Percentiles rank a stretch among this genome's conserved stretches.
phyloP scores from a whole-genome alignment of 2,888 invertebrate species.

The Harpalus rubripes region DNA sequence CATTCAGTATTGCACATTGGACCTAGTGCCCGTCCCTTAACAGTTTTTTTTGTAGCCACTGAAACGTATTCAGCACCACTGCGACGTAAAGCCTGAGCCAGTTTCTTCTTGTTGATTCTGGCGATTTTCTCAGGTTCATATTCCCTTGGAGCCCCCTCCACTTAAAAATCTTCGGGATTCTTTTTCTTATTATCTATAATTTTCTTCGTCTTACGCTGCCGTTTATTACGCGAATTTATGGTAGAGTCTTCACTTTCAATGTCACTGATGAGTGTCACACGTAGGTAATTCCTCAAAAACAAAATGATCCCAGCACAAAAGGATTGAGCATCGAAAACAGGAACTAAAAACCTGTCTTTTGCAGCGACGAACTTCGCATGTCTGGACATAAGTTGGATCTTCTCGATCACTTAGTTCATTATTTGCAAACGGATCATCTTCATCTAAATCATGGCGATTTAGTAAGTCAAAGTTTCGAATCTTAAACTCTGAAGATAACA shows the following conservation, averaged over 20 bases:
- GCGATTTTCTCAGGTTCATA: constrained; percentile 34
- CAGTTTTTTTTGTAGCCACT: constrained; percentile 37
- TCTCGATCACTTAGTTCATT: constrained; percentile 43
- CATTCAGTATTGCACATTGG: constrained; percentile 25
- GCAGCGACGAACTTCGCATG: constrained; percentile 50
- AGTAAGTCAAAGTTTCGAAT: constrained; percentile 10
- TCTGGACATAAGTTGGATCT: constrained; percentile 35
- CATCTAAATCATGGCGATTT: constrained; percentile 18
- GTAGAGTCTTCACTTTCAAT: constrained; percentile 36
- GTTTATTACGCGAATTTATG: constrained; percentile 33
- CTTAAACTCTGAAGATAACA: constrained; percentile 35
- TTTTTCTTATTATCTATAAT: constrained; percentile 28
- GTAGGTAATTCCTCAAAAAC: constrained; percentile 18
- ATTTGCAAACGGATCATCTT: constrained; percentile 43
- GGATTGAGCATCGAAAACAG: constrained; percentile 39
- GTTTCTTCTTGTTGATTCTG: constrained; percentile 42
- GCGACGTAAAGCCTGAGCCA: constrained; percentile 28
- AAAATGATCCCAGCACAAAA: constrained; percentile 46
- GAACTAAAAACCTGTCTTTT: constrained; percentile 28
- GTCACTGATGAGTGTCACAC: constrained; percentile 31
- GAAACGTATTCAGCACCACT: constrained; percentile 38
- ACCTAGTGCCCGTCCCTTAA: constrained; percentile 16
- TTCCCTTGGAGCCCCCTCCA: constrained; percentile 39
- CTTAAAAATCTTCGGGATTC: constrained; percentile 37
- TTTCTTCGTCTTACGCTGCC: constrained; percentile 32